Evolutionary conservation across 2,888 invertebrate genomes (phyloP), one percentile per base, ranked within the genome.

Genomic region (Xestia rhomboidea): DNA sequence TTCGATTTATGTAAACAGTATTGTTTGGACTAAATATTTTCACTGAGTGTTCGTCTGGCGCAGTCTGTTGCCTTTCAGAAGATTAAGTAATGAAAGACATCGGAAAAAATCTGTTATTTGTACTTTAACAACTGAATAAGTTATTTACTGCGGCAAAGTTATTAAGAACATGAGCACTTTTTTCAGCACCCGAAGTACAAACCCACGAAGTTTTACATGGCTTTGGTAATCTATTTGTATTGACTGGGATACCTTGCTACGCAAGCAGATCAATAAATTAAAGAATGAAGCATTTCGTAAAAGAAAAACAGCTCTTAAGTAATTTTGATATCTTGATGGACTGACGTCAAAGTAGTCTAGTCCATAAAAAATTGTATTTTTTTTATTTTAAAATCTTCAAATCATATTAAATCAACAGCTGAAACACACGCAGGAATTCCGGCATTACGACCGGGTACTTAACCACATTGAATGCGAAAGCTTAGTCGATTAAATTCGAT

Each of bases 401-500:
- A 81, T 77, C 38, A n/a, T 69, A 72, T 62, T 68, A 69, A 64
- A 63, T 70, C 34, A 64, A 74, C 27, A 76, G 63, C 64, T 73
- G 51, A 82, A 77, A 76, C 77, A 76, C 38, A 77, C 62, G 71
- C 68, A 62, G 74, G 64, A 78, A 81, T 81, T 62, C 79, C 49
- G 78, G 75, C 77, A 82, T 70, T 73, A 63, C 63, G 69, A 81
- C 85, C 85, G 84, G 84, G 87, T 89, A 86, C 87, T 89, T 88
- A 81, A 87, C 85, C 74, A 84, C 76, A 87, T 85, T 90, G 82
- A 88, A 90, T 87, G 82, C 85, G 84, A 91, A 88, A 87, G 90
- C 87, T 89, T 86, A 87, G 84, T 89, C 87, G 86, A 90, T 90
- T 91, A 88, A 89, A 88, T 90, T 88, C 88, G 88, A 89, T 90